phyloP scores from a whole-genome alignment of 2,888 invertebrate genomes.

The Steinernema hermaphroditum region DNA sequence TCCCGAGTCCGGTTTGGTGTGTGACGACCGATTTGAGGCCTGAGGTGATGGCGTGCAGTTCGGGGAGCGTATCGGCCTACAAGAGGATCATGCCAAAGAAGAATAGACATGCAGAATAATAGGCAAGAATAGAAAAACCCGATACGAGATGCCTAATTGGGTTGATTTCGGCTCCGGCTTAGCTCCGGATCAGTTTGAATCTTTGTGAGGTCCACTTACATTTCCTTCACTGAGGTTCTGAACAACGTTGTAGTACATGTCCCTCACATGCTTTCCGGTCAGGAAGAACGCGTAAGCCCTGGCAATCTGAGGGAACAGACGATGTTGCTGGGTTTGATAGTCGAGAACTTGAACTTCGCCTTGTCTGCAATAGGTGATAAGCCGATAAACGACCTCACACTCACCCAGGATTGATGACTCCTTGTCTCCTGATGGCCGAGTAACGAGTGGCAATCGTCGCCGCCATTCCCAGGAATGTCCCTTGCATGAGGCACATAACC shows the following conservation, averaged over 20 bases:
- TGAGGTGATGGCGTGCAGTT: constrained; percentile 88
- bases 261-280: constrained; percentile 67
- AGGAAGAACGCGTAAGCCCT: constrained; percentile 80
- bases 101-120: constrained; percentile 72
- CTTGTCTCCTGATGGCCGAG: constrained; percentile 85
- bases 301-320: constrained; percentile 77
- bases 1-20: constrained; percentile 70
- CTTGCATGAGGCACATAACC: constrained; percentile 40
- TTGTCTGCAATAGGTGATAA: constrained; percentile 71
- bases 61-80: constrained; percentile 55
- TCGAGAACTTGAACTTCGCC: constrained; percentile 88
- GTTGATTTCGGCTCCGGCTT: too few species aligned
- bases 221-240: constrained; percentile 70
- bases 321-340: constrained; percentile 90
- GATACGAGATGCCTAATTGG: constrained; percentile 59
- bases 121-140: too few species aligned
- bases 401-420: constrained; percentile 81
- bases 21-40: constrained; percentile 87
- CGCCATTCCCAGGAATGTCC: constrained; percentile 77
- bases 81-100: not conserved
- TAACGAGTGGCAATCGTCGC: constrained; percentile 87
- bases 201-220: constrained; percentile 63
- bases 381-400: not conserved
- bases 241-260: constrained; percentile 48
- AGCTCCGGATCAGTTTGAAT: too few species aligned